Conservation (phyloP, 2,888 invertebrate species). For the Hymenopus coronatus region DNA sequence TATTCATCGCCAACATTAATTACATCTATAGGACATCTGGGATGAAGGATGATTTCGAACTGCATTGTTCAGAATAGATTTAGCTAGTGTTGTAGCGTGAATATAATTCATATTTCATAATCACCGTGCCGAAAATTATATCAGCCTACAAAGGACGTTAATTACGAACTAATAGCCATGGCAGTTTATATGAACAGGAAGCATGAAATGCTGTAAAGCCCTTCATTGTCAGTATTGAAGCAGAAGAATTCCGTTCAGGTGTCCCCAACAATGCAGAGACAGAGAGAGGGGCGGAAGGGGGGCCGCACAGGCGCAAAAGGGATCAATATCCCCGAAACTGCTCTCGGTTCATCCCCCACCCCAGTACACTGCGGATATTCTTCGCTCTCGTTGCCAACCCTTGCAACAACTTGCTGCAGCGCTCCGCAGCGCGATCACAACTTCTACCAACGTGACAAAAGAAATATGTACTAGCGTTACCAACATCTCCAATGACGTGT, state of each 20-base stretch:
- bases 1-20: no score
- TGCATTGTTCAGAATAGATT: no score
- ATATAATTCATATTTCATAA: neutral
- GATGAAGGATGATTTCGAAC: no score
- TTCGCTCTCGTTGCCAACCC: neutral
- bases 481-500: neutral
- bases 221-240: neutral
- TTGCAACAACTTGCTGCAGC: neutral
- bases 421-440: neutral
- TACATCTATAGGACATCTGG: no score
- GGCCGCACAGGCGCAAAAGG: neutral
- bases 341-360: neutral
- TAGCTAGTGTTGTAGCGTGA: no score
- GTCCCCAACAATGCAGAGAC: neutral
- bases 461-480: neutral
- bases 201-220: neutral
- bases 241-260: neutral
- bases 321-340: neutral
- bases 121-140: neutral
- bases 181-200: neutral
- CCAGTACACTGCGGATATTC: neutral
- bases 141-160: neutral
- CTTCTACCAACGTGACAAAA: neutral
- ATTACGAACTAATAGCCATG: neutral
- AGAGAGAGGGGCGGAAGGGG: neutral